Base-by-base conservation (phyloP, 1,140 invertebrate species). In the Portunus trituberculatus region DNA sequence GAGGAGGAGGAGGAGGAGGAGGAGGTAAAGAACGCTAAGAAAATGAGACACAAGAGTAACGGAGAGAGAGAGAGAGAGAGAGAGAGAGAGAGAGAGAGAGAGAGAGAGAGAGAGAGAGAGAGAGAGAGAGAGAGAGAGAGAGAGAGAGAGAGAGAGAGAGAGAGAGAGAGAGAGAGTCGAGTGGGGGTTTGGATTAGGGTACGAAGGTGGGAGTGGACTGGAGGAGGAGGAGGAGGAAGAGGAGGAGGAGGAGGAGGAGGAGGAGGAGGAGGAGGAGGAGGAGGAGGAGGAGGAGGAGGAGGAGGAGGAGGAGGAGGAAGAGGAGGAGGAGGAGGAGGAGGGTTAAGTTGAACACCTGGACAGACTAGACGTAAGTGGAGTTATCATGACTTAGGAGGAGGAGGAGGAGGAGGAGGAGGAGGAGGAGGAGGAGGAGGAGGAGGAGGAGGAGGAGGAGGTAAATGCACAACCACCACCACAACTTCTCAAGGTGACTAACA, bases 401-500 rank as follows among this genome's bases (percentile, higher is more conserved):
- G 52, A 59, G 52, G 52, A 59, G 52, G 52, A 86, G 84, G 32
- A 39, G 32, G 84, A 59, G 52, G 52, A 59, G 52, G 52, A 59
- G 52, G 52, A 59, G 52, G 52, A 59, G 52, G 52, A 59, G 52
- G 52, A 59, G 52, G 52, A 59, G 52, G 52, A 59, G 52, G 52
- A 90, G 88, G 45, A 48, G 45, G 88, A 90, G 88, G 46, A 28
- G 29, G 83, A 32, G 52, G 89, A 91, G 52, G 67, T n/a, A n/a
- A 25, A 76, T n/a, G 67, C 67, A 76, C 67, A 8, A 76, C 67
- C 67, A 76, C 67, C 67, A 76, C 67, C 67, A 76, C 67, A 7
- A 76, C 67, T 76, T 76, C 67, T 76, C 67, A 76, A 76, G 67
- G 67, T 76, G 67, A 76, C 67, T 76, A 76, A 76, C 67, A 76